These are phyloP conservation scores for Melieria picta DNA, from an alignment of 2,888 invertebrate species.

Conservation along the genomic window DNA sequence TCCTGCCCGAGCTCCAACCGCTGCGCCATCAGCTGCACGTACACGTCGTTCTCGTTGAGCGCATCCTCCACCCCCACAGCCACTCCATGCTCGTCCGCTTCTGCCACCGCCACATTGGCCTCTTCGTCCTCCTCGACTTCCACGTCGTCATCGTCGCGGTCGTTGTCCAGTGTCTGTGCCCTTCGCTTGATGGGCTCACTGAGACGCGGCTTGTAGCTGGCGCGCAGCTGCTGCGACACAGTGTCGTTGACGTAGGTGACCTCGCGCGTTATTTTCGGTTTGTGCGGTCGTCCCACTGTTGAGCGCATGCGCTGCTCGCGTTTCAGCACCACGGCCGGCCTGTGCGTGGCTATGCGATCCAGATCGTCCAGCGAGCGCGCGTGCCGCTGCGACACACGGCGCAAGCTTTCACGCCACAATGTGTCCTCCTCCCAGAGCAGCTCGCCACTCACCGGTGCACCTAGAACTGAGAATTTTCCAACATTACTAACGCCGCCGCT, in stretches of 20 bases:
- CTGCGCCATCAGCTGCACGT: conserved; percentile 56
- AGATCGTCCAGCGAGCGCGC: conserved; percentile 86
- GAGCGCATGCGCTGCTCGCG: neutral
- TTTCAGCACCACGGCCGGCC: conserved; percentile 6
- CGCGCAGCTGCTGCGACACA: conserved; percentile 67
- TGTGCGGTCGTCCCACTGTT: conserved; percentile 42
- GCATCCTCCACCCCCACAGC: neutral
- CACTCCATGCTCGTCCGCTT: neutral
- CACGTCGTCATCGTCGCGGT: conserved; percentile 29
- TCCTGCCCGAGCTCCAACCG: conserved; percentile 33
- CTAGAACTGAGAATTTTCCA: conserved; percentile 57
- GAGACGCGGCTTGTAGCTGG: conserved; percentile 47
- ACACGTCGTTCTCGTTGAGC: conserved; percentile 57
- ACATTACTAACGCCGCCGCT: conserved; percentile 41
- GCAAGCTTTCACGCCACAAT: conserved; percentile 82
- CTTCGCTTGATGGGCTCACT: conserved; percentile 45
- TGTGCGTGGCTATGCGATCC: conserved; percentile 68
- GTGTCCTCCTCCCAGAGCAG: conserved; percentile 86
- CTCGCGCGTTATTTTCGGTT: conserved; percentile 72
- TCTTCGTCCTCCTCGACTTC: conserved; percentile 34
- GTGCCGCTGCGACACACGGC: conserved; percentile 82
- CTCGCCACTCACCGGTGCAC: conserved; percentile 62
- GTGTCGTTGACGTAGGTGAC: conserved; percentile 84
- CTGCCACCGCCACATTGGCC: neutral
- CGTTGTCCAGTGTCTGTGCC: conserved; percentile 3